Evolutionary conservation across 1,140 invertebrate species (phyloP).

Genomic region (Contarinia nasturtii): DNA sequence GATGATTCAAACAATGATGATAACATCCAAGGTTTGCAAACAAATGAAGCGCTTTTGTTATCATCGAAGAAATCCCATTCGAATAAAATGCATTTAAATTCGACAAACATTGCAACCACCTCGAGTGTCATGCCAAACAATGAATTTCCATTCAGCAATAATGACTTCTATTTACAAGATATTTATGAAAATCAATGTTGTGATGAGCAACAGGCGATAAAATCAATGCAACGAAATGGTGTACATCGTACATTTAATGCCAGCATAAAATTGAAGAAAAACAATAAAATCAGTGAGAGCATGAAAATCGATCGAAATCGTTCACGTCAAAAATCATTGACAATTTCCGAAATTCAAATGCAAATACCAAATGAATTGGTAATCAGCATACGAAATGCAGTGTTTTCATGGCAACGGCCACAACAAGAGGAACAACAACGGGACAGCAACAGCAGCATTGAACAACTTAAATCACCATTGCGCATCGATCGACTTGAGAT

Average conservation of each 20-base stretch:
- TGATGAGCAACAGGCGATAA: not conserved
- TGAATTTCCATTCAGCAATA: too few relatives aligned
- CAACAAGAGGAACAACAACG: conserved; percentile 23
- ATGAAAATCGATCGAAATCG: conserved; percentile 1
- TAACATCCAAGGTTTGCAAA: not conserved
- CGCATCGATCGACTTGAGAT: conserved; percentile 32
- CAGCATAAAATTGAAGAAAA: conserved; percentile 1
- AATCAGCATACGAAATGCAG: conserved; percentile 31
- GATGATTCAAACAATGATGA: not conserved
- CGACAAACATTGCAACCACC: too few relatives aligned
- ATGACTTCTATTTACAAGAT: too few relatives aligned
- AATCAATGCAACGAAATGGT: not conserved
- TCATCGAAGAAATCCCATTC: not conserved
- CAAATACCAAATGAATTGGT: conserved; percentile 24
- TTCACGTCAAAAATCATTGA: not conserved
- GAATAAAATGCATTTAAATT: too few relatives aligned
- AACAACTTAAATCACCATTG: conserved; percentile 14
- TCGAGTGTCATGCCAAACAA: too few relatives aligned
- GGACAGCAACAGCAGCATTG: too few relatives aligned
- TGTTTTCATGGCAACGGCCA: conserved; percentile 37
- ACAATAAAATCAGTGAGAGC: conserved; percentile 2
- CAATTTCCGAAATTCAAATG: conserved; percentile 11
- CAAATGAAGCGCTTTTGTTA: not conserved
- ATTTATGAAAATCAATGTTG: not conserved
- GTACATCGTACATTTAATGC: not conserved